These are phyloP conservation scores for Andrena praecox DNA, from an alignment of 2,888 invertebrate species.

Conservation along the genomic window DNA sequence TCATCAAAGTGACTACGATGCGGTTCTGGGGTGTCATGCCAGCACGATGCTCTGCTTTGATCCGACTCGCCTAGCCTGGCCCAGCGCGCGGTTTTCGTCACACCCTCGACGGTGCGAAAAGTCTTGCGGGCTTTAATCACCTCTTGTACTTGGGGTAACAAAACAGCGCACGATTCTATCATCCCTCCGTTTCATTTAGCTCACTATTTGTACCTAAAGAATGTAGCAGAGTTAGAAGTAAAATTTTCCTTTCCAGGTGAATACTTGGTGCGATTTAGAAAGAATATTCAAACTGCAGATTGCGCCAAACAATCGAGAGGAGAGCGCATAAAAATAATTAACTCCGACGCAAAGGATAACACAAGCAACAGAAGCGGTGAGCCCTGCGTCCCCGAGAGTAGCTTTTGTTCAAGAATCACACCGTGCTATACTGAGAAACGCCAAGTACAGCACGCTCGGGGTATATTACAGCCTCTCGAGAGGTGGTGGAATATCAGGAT, in stretches of 20 bases:
- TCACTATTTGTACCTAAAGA: too few relatives aligned
- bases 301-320: neutral
- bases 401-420: conserved; percentile 74
- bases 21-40: conserved; percentile 67
- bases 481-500: conserved; percentile 81
- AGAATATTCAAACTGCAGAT: too few relatives aligned
- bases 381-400: conserved; percentile 53
- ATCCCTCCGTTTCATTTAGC: neutral
- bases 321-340: conserved; percentile 49
- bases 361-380: conserved; percentile 51
- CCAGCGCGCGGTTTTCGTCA: neutral
- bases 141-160: too few relatives aligned
- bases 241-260: too few relatives aligned
- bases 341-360: conserved; percentile 42
- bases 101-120: neutral
- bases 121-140: neutral
- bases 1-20: conserved; percentile 81
- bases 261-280: too few relatives aligned
- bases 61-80: conserved; percentile 51
- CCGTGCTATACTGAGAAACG: conserved; percentile 61
- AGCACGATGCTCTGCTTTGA: conserved; percentile 62
- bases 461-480: conserved; percentile 70
- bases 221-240: too few relatives aligned
- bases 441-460: conserved; percentile 64
- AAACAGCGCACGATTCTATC: neutral